These are phyloP conservation scores for Macropodus opercularis DNA, from an alignment of 2,797 vertebrate species.

Conservation along the genomic window DNA sequence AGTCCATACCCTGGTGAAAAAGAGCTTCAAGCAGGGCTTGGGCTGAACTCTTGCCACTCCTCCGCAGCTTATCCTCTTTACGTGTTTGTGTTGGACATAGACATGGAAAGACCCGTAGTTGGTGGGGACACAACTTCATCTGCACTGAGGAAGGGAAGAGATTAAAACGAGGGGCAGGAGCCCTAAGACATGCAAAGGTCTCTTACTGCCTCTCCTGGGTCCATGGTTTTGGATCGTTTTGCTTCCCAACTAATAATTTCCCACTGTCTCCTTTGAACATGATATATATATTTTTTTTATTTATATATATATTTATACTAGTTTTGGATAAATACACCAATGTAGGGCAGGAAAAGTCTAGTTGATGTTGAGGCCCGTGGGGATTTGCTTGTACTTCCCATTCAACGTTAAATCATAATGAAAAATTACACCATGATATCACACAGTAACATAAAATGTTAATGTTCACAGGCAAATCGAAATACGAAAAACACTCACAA, in stretches of 20 bases:
- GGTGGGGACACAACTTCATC: constrained; percentile 60
- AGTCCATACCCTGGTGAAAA: constrained; percentile 61
- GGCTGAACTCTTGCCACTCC: constrained; percentile 62
- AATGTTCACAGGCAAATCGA: constrained; percentile 7
- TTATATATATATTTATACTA: too few species aligned
- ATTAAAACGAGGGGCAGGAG: constrained; percentile 51
- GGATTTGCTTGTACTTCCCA: constrained; percentile 9
- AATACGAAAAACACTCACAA: constrained; percentile 8
- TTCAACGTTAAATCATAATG: constrained; percentile 25
- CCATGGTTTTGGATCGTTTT: constrained; percentile 60
- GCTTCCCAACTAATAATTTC: constrained; percentile 63
- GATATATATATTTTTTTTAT: constrained; percentile 23
- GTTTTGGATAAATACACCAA: constrained; percentile 16
- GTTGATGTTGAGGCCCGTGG: constrained; percentile 6
- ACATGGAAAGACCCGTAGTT: constrained; percentile 65
- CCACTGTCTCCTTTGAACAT: constrained; percentile 46
- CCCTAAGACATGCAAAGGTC: constrained; percentile 65
- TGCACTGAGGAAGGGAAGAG: constrained; percentile 28
- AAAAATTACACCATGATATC: constrained; percentile 26
- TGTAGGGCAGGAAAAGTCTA: constrained; percentile 17
- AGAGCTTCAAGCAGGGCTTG: constrained; percentile 46
- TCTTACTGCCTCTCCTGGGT: constrained; percentile 66
- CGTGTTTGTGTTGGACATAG: constrained; percentile 81
- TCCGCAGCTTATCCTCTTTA: constrained; percentile 73
- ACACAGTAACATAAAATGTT: constrained; percentile 1